These are phyloP conservation scores for Motacilla tschutschensis DNA, from an alignment of 2,113 vertebrate genomes.

Conservation along the genomic window DNA sequence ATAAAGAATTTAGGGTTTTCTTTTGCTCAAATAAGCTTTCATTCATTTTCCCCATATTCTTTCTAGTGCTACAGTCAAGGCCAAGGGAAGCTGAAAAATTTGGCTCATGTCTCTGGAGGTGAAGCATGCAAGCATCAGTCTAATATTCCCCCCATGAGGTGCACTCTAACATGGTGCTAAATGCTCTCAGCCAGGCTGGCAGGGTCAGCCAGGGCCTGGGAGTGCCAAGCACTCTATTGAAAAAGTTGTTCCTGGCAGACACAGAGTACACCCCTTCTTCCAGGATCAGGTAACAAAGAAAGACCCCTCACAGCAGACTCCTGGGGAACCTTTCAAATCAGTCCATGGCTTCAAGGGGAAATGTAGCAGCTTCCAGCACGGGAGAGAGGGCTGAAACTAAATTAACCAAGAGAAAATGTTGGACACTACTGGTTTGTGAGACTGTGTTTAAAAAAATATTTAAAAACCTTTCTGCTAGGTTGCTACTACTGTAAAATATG, in stretches of 20 bases:
- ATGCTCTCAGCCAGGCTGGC: slow-evolving; percentile 2
- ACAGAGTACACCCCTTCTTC: slow-evolving; percentile 14
- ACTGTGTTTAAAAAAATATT: neutral
- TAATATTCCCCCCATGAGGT: neutral
- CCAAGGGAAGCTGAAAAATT: neutral
- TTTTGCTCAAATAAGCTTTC: neutral
- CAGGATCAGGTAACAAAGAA: slow-evolving; percentile 47
- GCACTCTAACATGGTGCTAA: neutral
- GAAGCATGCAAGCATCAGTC: neutral
- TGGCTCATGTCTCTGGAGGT: neutral
- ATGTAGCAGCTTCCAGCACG: neutral
- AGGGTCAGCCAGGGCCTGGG: slow-evolving; percentile 28
- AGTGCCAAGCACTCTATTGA: slow-evolving; percentile 15
- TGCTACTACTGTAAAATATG: neutral
- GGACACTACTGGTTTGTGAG: neutral
- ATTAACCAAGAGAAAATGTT: neutral
- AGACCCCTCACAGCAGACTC: slow-evolving; percentile 5
- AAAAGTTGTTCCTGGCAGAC: slow-evolving; percentile 33
- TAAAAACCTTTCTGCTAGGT: neutral
- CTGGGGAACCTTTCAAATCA: neutral
- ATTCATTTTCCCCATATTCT: neutral
- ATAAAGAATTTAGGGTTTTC: neutral
- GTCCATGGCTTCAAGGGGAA: neutral
- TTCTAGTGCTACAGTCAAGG: neutral
- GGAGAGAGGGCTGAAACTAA: neutral